Percentiles rank a stretch among this genome's conserved stretches.
Evolutionary conservation across 2,888 invertebrate species (phyloP).

Genomic region (Drosophila eohydei): DNA sequence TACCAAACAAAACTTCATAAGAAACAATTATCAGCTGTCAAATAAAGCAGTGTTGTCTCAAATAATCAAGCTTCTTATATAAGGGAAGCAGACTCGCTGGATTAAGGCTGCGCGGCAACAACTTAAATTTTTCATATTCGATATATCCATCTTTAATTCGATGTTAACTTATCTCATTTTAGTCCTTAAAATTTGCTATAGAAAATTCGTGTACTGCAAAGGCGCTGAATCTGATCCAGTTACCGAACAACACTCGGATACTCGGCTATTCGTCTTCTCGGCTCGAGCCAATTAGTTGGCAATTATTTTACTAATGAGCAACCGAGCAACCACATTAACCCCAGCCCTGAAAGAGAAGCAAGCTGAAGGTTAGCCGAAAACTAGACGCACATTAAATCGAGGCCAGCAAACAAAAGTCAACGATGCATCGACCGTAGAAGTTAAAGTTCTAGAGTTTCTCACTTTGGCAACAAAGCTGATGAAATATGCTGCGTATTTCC

Average conservation of each 20-base stretch:
- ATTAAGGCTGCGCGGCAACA: no score
- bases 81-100: no score
- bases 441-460: constrained; percentile 15
- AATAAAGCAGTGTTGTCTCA: no score
- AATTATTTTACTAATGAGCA: constrained; percentile 73
- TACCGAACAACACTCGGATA: constrained; percentile 28
- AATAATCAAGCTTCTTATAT: no score
- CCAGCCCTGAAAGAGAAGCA: constrained; percentile 10
- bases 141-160: not conserved
- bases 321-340: constrained; percentile 66
- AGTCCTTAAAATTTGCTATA: not conserved
- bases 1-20: no score
- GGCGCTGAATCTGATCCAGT: constrained; percentile 28
- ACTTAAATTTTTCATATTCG: not conserved
- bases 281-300: constrained; percentile 72
- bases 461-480: constrained; percentile 39
- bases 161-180: not conserved
- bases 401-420: constrained; percentile 38
- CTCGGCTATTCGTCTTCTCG: constrained; percentile 14
- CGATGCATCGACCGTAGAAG: constrained; percentile 7
- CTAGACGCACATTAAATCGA: constrained; percentile 38
- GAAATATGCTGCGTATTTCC: constrained; percentile 43
- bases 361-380: constrained; percentile 20
- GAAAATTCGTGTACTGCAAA: constrained; percentile 29
- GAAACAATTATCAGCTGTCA: no score